A percentile compares a stretch with the other conserved stretches of the same genome.
These are phyloP conservation scores for Enteromius treurensis DNA, from an alignment of 2,797 vertebrate genomes.

Conservation along the genomic window DNA sequence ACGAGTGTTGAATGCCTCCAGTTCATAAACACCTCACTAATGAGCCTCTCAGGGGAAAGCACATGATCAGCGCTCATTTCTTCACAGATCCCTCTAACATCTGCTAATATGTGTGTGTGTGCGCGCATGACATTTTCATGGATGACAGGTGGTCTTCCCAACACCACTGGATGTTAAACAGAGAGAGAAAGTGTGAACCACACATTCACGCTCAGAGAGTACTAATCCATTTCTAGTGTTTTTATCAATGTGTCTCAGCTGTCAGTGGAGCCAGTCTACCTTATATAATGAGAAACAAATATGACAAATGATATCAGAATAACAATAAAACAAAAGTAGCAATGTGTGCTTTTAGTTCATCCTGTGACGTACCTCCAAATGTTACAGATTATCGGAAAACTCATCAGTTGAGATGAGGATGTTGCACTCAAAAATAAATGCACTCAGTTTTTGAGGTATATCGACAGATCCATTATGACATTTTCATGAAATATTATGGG, in stretches of 20 bases:
- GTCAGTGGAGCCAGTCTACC: constrained; percentile 13
- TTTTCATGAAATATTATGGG: not conserved
- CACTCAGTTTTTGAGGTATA: not conserved
- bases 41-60: constrained; percentile 60
- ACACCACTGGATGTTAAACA: constrained; percentile 50
- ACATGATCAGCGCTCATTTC: constrained; percentile 50
- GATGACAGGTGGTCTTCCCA: constrained; percentile 61
- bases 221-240: constrained; percentile 43
- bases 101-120: constrained; percentile 46
- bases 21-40: constrained; percentile 65
- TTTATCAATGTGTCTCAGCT: constrained; percentile 32
- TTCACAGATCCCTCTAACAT: constrained; percentile 51
- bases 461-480: not conserved
- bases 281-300: not conserved
- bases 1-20: constrained; percentile 55
- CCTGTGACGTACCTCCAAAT: not conserved
- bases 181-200: constrained; percentile 32
- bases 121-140: constrained; percentile 60
- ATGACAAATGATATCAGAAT: constrained; percentile 1
- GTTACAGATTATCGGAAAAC: not conserved
- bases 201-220: constrained; percentile 36
- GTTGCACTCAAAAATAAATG: not conserved
- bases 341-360: not conserved
- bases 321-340: not conserved
- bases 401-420: not conserved